Evolutionary conservation across 2,888 invertebrate species (phyloP), one percentile per base, ranked within the genome.

Genomic region (Macrophya alboannulata): DNA sequence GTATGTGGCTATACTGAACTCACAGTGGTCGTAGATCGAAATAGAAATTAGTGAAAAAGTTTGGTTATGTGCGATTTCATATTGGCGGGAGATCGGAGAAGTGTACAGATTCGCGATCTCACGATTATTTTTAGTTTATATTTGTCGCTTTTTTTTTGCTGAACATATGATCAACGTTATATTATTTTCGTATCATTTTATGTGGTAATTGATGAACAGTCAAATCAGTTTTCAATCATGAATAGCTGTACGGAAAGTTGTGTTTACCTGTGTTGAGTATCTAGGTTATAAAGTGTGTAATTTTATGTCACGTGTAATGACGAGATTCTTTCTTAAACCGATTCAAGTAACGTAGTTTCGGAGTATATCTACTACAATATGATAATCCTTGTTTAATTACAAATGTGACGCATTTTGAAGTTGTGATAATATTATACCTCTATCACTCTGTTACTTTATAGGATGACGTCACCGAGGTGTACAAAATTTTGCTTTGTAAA

Each of bases 381-480:
- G 71, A 71, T 71, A 71, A 71, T 71, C 71, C 40, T 71, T 71
- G 71, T 71, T 71, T 37, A 71, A 71, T 40, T 71, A 71, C 71
- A 71, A 71, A 71, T 40, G 15, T 71, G 71, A 71, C 71, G 40
- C 71, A 71, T 40, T 15, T 37, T n/a, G 37, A 25, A 25, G n/a
- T 40, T 71, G 17, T 71, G 37, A 40, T 71, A n/a, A n/a, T 37
- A 15, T 68, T 31, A 31, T 15, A 37, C 31, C 12, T 31, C 12
- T 12, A 31, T 31, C 31, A 31, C 31, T 3, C 65, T 25, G 15
- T 15, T 12, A 71, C 40, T 37, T 71, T 40, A 3, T 31, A 40
- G 40, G 37, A 71, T 71, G 71, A 71, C 71, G 71, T 71, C 40
- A 71, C 48, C 1, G 62, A 25, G 21, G 25, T 62, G 12, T 62